Conservation (phyloP, 1,140 invertebrate species). For the Drusus annulatus region DNA sequence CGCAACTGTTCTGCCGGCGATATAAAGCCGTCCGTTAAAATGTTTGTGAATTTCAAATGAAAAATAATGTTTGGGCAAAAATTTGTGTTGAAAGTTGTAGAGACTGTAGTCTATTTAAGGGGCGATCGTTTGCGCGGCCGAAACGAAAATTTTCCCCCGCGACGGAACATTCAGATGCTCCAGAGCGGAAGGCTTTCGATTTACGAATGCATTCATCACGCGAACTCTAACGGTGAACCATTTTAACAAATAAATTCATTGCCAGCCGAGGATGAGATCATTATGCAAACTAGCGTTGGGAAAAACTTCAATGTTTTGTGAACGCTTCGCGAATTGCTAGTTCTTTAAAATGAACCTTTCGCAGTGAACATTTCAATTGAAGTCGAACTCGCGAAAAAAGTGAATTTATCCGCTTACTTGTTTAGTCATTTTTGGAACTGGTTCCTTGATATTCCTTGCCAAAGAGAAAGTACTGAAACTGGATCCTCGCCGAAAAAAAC, state of each 20-base stretch:
- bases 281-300: too few species aligned
- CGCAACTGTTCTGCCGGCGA: background rate
- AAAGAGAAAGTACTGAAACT: too few species aligned
- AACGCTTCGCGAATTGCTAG: too few species aligned
- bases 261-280: constrained; percentile 27
- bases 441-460: too few species aligned
- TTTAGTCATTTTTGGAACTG: too few species aligned
- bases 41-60: constrained; percentile 6
- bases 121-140: background rate
- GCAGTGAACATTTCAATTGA: too few species aligned
- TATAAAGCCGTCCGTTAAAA: background rate
- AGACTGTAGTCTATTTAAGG: constrained; percentile 15
- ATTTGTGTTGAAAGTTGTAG: background rate
- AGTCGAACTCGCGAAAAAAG: too few species aligned
- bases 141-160: constrained; percentile 21
- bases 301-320: too few species aligned
- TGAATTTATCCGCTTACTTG: too few species aligned
- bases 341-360: too few species aligned
- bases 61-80: constrained; percentile 13
- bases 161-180: constrained; percentile 33
- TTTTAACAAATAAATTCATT: constrained; percentile 34
- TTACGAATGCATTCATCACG: constrained; percentile 30
- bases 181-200: constrained; percentile 22
- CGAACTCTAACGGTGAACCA: constrained; percentile 6
- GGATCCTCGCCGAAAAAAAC: too few species aligned